Conservation (phyloP, 2,113 vertebrate species). For the Lipophrys pholis region DNA sequence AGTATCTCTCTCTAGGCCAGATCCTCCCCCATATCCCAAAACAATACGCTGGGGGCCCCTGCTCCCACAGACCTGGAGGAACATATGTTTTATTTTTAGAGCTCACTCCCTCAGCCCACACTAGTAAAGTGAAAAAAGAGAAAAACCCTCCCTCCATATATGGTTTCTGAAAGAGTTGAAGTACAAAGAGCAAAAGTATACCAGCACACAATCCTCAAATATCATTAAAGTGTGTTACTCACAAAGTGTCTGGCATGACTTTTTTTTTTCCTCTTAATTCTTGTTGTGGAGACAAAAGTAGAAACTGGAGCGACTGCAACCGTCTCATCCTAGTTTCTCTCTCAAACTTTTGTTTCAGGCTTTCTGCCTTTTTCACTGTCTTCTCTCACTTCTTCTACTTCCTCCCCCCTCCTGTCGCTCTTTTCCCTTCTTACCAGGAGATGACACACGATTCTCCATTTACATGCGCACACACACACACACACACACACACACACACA, state of each 20-base stretch:
- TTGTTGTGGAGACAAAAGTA: background rate
- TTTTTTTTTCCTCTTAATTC: constrained; percentile 6
- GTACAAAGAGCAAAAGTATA: constrained; percentile 37
- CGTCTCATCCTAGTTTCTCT: background rate
- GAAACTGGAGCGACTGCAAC: background rate
- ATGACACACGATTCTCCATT: constrained; percentile 72
- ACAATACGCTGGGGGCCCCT: constrained; percentile 78
- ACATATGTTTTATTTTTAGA: constrained; percentile 87
- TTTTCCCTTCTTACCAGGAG: constrained; percentile 53
- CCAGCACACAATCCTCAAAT: constrained; percentile 19
- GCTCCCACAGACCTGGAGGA: constrained; percentile 78
- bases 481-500: constrained; percentile 41
- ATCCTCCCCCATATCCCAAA: constrained; percentile 78
- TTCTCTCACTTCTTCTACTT: background rate
- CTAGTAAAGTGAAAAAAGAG: constrained; percentile 62
- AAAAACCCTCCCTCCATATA: constrained; percentile 57
- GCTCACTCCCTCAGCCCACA: constrained; percentile 65
- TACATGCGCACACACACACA: constrained; percentile 38
- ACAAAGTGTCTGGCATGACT: background rate
- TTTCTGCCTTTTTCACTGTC: constrained; percentile 21
- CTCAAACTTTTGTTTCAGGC: background rate
- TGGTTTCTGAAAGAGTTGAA: constrained; percentile 57
- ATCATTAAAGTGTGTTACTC: constrained; percentile 19
- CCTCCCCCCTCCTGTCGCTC: constrained; percentile 5
- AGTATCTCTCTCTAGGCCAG: constrained; percentile 58